Conservation (phyloP, 2,888 invertebrate genomes). For the Latheticus oryzae region DNA sequence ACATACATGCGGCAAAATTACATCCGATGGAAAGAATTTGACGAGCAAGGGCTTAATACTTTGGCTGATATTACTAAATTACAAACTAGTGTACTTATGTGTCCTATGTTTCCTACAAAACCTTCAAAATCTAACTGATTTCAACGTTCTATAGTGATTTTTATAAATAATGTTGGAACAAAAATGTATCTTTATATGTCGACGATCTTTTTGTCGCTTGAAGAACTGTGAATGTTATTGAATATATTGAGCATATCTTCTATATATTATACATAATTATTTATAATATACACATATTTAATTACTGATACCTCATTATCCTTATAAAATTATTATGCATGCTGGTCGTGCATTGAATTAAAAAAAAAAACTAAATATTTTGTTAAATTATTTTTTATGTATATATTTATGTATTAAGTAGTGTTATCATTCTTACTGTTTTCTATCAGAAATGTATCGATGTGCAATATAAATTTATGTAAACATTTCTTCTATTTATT, state of each 20-base stretch:
- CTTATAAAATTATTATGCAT: constrained; percentile 58
- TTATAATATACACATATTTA: constrained; percentile 43
- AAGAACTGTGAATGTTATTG: constrained; percentile 56
- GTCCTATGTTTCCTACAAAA: constrained; percentile 57
- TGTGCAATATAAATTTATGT: constrained; percentile 45
- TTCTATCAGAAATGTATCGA: constrained; percentile 51
- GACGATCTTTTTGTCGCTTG: constrained; percentile 61
- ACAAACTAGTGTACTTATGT: constrained; percentile 56
- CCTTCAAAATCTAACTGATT: constrained; percentile 52
- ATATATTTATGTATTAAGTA: constrained; percentile 48
- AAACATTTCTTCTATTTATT: no score
- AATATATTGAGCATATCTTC: constrained; percentile 51
- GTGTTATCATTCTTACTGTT: constrained; percentile 54
- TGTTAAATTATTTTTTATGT: constrained; percentile 59
- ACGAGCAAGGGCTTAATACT: constrained; percentile 81
- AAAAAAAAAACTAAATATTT: constrained; percentile 45
- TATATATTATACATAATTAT: constrained; percentile 38
- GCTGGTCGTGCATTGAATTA: constrained; percentile 60
- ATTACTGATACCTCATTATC: constrained; percentile 53
- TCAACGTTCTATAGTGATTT: constrained; percentile 42
- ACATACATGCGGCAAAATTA: constrained; percentile 87
- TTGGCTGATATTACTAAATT: constrained; percentile 75
- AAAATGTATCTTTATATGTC: constrained; percentile 55
- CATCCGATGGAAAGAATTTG: constrained; percentile 89
- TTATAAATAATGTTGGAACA: background rate